Evolutionary conservation across 2,797 vertebrate genomes (phyloP), one percentile per base, ranked within the genome.

Genomic region (Syndactyla subalaris): DNA sequence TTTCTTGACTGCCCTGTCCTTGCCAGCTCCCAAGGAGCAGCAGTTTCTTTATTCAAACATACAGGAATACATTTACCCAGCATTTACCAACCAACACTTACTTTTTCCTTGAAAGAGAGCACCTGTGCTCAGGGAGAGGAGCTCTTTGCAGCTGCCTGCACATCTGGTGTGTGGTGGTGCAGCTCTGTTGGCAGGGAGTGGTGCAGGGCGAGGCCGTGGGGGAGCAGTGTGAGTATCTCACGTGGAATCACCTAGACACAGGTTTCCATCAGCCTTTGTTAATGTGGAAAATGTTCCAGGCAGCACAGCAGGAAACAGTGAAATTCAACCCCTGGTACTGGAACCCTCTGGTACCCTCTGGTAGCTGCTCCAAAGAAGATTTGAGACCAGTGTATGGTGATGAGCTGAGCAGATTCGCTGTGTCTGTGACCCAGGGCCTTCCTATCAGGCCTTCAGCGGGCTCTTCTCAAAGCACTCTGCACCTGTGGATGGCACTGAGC

Each of bases 181-280:
- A 52, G 58, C 3, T 0, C 58, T n/a, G 76, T 29, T 12, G 29
- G 62, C 54, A 27, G 30, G 74, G 58, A 6, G 10, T 0, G 13
- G 34, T 14, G 34, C 14, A 17, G 43, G 61, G 41, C 43, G 49
- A 59, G 18, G 32, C 13, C 0, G 2, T 3, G 14, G 29, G 67
- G 19, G 32, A 67, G 23, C 14, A 3, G 34, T 71, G 30, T 0
- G 1, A 57, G n/a, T 34, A 5, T 29, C 49, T 41, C 76, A 34
- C 6, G 0, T 1, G 1, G 73, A 59, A n/a, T 26, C 46, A 23
- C 41, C 10, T 63, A 52, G 30, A 6, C 0, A 1, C 3, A 3
- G n/a, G 10, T 21, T 58, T 29, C 34, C 91, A 21, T 14, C 73
- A 63, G 70, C 38, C 76, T 71, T 20, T 32, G 24, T 54, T 65